phyloP scores from a whole-genome alignment of 2,797 vertebrate species.

The Gephyroberyx darwinii region DNA sequence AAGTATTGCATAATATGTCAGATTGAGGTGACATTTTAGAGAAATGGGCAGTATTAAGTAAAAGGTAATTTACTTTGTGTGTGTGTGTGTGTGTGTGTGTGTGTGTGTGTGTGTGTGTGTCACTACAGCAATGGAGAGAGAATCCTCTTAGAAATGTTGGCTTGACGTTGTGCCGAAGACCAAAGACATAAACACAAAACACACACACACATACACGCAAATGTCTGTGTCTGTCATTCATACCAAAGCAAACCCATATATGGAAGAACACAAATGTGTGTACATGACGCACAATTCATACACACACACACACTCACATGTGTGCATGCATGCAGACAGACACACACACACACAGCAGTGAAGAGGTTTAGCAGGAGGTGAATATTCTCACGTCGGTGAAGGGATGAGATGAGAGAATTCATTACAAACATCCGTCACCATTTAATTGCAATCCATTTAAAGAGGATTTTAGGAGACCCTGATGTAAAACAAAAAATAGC shows the following conservation, averaged over 20 bases:
- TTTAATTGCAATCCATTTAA: slow-evolving; percentile 6
- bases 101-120: slow-evolving; percentile 3
- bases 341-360: too few relatives aligned
- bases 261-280: background rate
- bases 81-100: background rate
- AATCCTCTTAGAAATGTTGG: slow-evolving; percentile 71
- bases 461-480: background rate
- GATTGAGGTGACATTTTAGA: slow-evolving; percentile 6
- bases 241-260: too few relatives aligned
- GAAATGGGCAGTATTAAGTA: slow-evolving; percentile 22
- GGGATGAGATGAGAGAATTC: background rate
- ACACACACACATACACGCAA: background rate
- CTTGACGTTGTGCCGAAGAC: slow-evolving; percentile 54
- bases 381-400: background rate
- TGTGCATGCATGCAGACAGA: too few relatives aligned
- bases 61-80: slow-evolving; percentile 29
- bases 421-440: background rate
- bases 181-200: slow-evolving; percentile 32
- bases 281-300: too few relatives aligned
- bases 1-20: slow-evolving; percentile 11
- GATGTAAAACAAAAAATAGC: too few relatives aligned
- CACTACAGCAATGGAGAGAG: slow-evolving; percentile 15
- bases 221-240: background rate
- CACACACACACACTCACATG: too few relatives aligned
- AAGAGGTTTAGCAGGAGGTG: too few relatives aligned